phyloP scores from a whole-genome alignment of 1,140 invertebrate genomes.

The Diachasmimorpha longicaudata region DNA sequence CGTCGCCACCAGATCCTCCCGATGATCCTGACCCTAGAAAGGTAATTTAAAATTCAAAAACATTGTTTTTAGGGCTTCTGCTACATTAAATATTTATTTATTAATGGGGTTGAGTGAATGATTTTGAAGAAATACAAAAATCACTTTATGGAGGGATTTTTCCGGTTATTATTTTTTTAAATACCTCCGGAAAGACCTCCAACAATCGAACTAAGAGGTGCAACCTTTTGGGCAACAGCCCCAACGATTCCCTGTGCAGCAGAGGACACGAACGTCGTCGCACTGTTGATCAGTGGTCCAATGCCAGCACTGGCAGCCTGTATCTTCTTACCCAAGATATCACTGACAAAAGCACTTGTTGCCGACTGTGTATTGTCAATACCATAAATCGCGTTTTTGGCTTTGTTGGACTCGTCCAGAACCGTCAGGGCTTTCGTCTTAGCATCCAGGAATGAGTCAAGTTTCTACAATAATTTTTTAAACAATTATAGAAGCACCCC shows the following conservation, averaged over 20 bases:
- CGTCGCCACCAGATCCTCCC: background rate
- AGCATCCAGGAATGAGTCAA: conserved; percentile 77
- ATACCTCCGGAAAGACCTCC: conserved; percentile 42
- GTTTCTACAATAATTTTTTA: conserved; percentile 68
- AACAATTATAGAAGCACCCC: background rate
- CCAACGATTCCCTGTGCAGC: conserved; percentile 44
- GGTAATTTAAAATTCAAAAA: background rate
- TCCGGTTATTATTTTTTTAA: background rate
- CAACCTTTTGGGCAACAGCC: conserved; percentile 50
- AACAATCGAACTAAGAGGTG: conserved; percentile 50
- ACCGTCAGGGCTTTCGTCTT: conserved; percentile 73
- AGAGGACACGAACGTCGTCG: conserved; percentile 47
- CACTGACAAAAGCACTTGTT: conserved; percentile 47
- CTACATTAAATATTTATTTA: too few relatives aligned
- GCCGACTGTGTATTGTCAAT: conserved; percentile 64
- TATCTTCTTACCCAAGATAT: conserved; percentile 47
- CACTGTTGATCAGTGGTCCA: conserved; percentile 52
- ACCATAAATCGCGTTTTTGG: conserved; percentile 75
- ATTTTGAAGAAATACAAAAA: too few relatives aligned
- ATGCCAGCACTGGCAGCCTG: conserved; percentile 47
- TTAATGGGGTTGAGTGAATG: too few relatives aligned
- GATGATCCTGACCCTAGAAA: conserved; percentile 1
- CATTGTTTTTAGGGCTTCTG: background rate
- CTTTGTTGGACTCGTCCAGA: conserved; percentile 73
- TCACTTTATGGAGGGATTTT: too few relatives aligned